Base-by-base conservation (phyloP, 2,797 vertebrate species). In the Diceros bicornis region DNA sequence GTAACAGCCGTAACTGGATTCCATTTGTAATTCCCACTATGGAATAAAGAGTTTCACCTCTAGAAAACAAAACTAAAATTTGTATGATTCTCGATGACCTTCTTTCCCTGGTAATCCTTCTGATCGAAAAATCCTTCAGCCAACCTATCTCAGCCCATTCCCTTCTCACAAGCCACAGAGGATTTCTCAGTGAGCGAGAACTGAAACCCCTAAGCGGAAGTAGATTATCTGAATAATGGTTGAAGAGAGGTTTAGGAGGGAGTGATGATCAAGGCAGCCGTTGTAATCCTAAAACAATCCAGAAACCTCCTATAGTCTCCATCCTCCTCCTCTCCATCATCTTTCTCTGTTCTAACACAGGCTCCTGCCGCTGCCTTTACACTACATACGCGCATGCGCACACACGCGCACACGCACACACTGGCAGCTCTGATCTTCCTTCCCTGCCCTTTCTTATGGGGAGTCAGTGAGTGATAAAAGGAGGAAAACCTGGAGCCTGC, bases 41-140 rank as follows among this genome's bases (percentile, higher is more conserved):
- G 74, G 78, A 95, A 68, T 68, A 71, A 82, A 87, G 25, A 27
- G 27, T 93, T 95, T 94, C 55, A 86, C 78, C 68, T 72, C 50
- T 55, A 79, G 79, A 91, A 96, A 97, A 91, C 41, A 69, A 72
- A 96, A 90, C 61, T 92, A 89, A 91, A 96, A 68, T 59, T 62
- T 90, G 52, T 41, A 77, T 64, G 77, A 55, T 82, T 92, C 47
- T 81, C 84, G 72, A 83, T 75, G 57, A 61, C 14, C 57, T 89
- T 64, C 52, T 93, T 64, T 90, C 16, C 4, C 66, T 88, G 62
- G 29, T 64, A 96, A 81, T 94, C 34, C 50, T 77, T 93, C 59
- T 62, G 64, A 69, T 66, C 2, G 71, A 89, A 90, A 86, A 82
- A 75, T 79, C 29, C 29, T 77, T 89, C 59, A 52, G 69, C 66